phyloP scores from a whole-genome alignment of 1,140 invertebrate species.

The Lithobius niger region DNA sequence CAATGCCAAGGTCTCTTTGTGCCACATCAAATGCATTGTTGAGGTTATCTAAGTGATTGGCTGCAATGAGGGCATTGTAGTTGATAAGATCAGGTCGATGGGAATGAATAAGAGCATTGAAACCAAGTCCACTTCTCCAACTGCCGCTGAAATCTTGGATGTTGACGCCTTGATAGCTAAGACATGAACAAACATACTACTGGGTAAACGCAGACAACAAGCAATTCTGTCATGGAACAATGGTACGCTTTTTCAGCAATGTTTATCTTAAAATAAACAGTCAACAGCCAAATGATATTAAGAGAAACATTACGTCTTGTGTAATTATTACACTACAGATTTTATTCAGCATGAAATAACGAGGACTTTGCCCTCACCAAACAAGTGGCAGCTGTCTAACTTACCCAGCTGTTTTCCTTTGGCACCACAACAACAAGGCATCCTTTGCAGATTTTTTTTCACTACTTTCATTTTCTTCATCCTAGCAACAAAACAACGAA shows the following conservation, averaged over 20 bases:
- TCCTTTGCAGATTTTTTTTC: slow-evolving; percentile 99
- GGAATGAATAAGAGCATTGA: slow-evolving; percentile 92
- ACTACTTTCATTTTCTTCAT: slow-evolving; percentile 92
- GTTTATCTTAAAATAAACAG: too few relatives aligned
- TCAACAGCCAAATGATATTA: too few relatives aligned
- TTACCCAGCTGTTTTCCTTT: slow-evolving; percentile 84
- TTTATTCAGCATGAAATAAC: slow-evolving; percentile 9
- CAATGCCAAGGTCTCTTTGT: slow-evolving; percentile 78
- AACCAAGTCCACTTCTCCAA: slow-evolving; percentile 90
- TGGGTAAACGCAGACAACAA: too few relatives aligned
- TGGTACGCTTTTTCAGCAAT: too few relatives aligned
- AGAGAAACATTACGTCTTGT: neutral
- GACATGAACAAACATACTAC: slow-evolving; percentile 32
- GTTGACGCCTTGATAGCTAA: slow-evolving; percentile 30
- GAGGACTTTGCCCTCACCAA: slow-evolving; percentile 5
- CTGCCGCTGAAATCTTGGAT: slow-evolving; percentile 50
- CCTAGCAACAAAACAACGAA: slow-evolving; percentile 39
- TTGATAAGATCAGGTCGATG: slow-evolving; percentile 87
- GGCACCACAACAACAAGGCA: slow-evolving; percentile 94
- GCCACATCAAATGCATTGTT: slow-evolving; percentile 93
- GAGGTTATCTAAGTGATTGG: slow-evolving; percentile 75
- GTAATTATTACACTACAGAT: neutral
- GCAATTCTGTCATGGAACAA: too few relatives aligned
- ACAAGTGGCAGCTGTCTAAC: too few relatives aligned
- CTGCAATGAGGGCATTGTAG: slow-evolving; percentile 57